A percentile compares a stretch with the other conserved stretches of the same genome.
phyloP scores from a whole-genome alignment of 1,140 invertebrate species.

The Philotrypesis tridentata region DNA sequence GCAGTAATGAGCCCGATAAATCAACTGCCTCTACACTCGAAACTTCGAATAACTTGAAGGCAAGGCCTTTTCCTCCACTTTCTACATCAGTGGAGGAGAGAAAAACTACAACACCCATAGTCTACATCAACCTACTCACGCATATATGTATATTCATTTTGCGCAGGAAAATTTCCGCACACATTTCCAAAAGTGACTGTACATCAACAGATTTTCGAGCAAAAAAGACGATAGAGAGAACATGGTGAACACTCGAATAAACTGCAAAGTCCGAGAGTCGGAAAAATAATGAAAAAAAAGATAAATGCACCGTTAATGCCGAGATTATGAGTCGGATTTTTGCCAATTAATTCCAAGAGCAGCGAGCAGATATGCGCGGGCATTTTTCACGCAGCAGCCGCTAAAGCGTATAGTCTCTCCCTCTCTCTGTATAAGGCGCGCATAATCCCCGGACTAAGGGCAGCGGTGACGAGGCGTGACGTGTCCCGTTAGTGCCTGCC shows the following conservation, averaged over 20 bases:
- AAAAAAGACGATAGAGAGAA: not conserved
- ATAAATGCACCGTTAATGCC: conserved; percentile 54
- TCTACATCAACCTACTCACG: not conserved
- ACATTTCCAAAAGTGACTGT: not conserved
- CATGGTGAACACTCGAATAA: too few species aligned
- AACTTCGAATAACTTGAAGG: conserved; percentile 69
- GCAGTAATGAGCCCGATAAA: conserved; percentile 75
- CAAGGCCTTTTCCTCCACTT: conserved; percentile 52
- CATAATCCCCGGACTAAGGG: conserved; percentile 32
- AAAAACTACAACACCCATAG: not conserved
- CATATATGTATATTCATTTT: not conserved
- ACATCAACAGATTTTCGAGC: not conserved
- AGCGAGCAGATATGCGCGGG: too few species aligned
- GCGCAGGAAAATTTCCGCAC: not conserved
- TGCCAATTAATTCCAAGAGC: conserved; percentile 71
- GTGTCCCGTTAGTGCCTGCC: conserved; percentile 65
- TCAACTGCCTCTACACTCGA: conserved; percentile 72
- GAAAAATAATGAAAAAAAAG: not conserved
- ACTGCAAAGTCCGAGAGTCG: too few species aligned
- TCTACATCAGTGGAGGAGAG: not conserved
- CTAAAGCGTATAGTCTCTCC: conserved; percentile 61
- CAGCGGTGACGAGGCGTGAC: conserved; percentile 67
- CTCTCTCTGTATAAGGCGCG: not conserved
- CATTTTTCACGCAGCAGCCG: conserved; percentile 40
- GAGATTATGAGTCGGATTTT: conserved; percentile 61